phyloP scores from a whole-genome alignment of 2,888 invertebrate species.

The Aphodius granarius region DNA sequence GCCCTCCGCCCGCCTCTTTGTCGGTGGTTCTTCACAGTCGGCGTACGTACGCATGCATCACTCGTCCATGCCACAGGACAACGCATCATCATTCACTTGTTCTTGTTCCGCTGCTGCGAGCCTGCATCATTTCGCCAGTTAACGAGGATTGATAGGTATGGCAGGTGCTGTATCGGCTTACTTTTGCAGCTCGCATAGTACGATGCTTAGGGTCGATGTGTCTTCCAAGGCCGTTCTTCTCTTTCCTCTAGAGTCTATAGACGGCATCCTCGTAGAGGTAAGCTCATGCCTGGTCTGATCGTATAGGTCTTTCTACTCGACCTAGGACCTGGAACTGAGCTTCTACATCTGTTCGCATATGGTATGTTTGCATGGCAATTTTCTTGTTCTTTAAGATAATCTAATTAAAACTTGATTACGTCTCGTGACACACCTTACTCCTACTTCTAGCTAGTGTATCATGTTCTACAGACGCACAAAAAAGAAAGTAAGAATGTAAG shows the following conservation, averaged over 20 bases:
- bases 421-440: too few relatives aligned
- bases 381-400: too few relatives aligned
- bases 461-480: too few relatives aligned
- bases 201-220: constrained; percentile 36
- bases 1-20: not conserved
- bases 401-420: too few relatives aligned
- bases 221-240: constrained; percentile 35
- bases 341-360: not conserved
- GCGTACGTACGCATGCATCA: constrained; percentile 22
- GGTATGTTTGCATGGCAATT: not conserved
- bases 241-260: constrained; percentile 24
- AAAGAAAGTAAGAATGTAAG: not conserved
- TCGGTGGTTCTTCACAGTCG: constrained; percentile 10
- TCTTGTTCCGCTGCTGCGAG: constrained; percentile 24
- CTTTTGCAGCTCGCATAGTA: constrained; percentile 33
- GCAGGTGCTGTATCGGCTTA: constrained; percentile 36
- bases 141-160: constrained; percentile 33
- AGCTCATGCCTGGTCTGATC: not conserved
- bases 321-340: not conserved
- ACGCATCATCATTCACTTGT: constrained; percentile 27
- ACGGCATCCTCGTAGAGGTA: constrained; percentile 4
- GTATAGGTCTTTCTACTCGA: not conserved
- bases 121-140: constrained; percentile 31
- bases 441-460: too few relatives aligned
- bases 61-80: constrained; percentile 11